A percentile compares a stretch with the other conserved stretches of the same genome.
Evolutionary conservation across 2,888 invertebrate species (phyloP).

Genomic region (Listrodromus nycthemerus): DNA sequence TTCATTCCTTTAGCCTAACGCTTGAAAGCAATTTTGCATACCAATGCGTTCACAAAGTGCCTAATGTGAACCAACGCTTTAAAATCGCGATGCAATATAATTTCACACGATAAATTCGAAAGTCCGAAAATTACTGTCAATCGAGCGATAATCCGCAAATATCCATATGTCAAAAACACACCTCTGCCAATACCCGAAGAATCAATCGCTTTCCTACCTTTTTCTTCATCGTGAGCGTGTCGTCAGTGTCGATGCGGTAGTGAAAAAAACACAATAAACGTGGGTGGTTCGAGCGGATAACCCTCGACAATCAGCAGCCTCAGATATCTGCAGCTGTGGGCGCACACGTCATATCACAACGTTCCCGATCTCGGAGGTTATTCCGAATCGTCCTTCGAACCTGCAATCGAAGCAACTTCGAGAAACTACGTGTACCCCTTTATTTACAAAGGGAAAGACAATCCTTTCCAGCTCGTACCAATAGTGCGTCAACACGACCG

Average conservation of each 20-base stretch:
- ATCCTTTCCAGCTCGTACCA: background rate
- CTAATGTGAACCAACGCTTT: too few relatives aligned
- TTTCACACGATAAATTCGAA: too few relatives aligned
- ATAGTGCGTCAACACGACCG: background rate
- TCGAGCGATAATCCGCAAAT: background rate
- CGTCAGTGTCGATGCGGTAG: constrained; percentile 40
- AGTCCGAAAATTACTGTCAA: background rate
- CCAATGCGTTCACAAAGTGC: too few relatives aligned
- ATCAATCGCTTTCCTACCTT: constrained; percentile 74
- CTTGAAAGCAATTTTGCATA: too few relatives aligned
- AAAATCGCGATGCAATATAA: too few relatives aligned
- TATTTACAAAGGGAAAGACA: background rate
- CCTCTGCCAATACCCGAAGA: background rate
- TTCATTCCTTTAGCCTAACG: too few relatives aligned
- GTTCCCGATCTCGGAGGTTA: constrained; percentile 56
- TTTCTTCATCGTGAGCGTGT: constrained; percentile 79
- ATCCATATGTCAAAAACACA: constrained; percentile 23
- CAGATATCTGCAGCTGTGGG: constrained; percentile 45
- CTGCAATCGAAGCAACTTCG: background rate
- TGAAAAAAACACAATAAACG: constrained; percentile 29
- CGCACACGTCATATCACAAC: constrained; percentile 57
- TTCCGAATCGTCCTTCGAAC: constrained; percentile 6
- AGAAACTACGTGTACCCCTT: background rate
- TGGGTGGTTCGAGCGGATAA: constrained; percentile 44
- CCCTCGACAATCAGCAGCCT: constrained; percentile 34